Evolutionary conservation across 2,888 invertebrate genomes (phyloP), one percentile per base, ranked within the genome.

Genomic region (Saturnia japonica): DNA sequence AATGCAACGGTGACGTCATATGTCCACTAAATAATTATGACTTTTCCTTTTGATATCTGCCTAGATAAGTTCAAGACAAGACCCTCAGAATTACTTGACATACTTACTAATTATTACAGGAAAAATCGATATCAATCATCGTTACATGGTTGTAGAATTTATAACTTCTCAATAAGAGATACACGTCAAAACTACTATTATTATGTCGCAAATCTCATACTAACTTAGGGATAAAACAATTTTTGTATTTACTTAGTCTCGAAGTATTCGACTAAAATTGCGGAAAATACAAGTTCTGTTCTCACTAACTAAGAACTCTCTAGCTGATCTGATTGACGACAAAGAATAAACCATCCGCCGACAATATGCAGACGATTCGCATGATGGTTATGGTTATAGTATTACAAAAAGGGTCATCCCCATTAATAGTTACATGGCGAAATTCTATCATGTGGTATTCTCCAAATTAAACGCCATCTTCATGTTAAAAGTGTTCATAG

Each of bases 1-100:
- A 60, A 60, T 28, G 25, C 14, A 60, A 64, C 64, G 40, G 14
- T 64, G 40, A 64, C 19, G 64, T 64, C 40, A 64, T 64, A 40
- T 40, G 40, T 40, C 16, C 40, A 19, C 34, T 34, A 34, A 34
- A 34, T 19, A 40, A 64, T 11, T 34, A 40, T 40, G 40, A 64
- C 9, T 64, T 64, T 64, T 64, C 40, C 40, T 16, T 40, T 19
- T n/a, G 19, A n/a, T 40, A 40, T 2, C 64, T 64, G 9, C n/a
- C n/a, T 64, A 51, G 14, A 60, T 28, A 60, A 2, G 0, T 60
- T 8, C 25, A 28, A 57, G 25, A 51, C 16, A 62, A 28, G 64
- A 25, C 64, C 40, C 11, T 64, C 40, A 64, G 40, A 40, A 40
- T 64, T 9, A 11, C 64, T 64, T 64, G 19, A 64, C 40, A 64